Evolutionary conservation across 30 jellyfish, hydroid and myxozoan genomes (phyloP), one percentile per base, ranked within the genome.

Genomic region (Pseudorhiza aurosa): DNA sequence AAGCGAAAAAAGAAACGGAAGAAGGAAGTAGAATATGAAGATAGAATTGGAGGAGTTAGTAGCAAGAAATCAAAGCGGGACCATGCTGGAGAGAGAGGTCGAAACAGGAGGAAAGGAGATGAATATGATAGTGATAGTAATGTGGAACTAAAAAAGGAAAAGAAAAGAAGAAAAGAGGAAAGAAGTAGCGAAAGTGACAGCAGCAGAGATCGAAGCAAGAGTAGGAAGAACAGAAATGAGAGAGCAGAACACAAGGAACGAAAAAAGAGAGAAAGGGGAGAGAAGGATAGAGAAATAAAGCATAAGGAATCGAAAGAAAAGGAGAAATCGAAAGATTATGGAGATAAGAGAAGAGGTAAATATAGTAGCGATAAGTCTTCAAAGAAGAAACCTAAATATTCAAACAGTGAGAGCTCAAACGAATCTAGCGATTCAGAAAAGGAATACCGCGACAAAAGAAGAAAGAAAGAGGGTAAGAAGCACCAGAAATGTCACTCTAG

Each of bases 401-500:
- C 67, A n/a, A 53, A 14, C 36, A 53, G 67, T 19, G 67, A 53
- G 14, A 74, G 65, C 33, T 51, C 87, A 11, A 76, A 74, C 2
- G 87, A 56, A 4, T n/a, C n/a, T 35, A 56, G 87, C 28, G 87
- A 74, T n/a, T 74, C 87, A 14, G 65, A 51, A 24, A 43, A 35
- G 35, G 64, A 35, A 30, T 1, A 26, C n/a, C 62, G 37, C 30
- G 73, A 42, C 65, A 77, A 21, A 26, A 24, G 49, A 26, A 77
- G 47, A 15, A 30, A 24, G 55, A 58, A 43, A 57, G 69, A 78
- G 88, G 96, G 92, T 78, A 78, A 80, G 91, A 70, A 73, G 75
- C 89, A 77, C n/a, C 60, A 65, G 53, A 88, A 75, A 36, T 89
- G 63, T 71, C 76, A 72, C 73, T 78, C 80, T 58, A 43, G 79